Conservation (phyloP, 37 sponge, comb jelly and placozoan genomes). For the Halichondria panicea region DNA sequence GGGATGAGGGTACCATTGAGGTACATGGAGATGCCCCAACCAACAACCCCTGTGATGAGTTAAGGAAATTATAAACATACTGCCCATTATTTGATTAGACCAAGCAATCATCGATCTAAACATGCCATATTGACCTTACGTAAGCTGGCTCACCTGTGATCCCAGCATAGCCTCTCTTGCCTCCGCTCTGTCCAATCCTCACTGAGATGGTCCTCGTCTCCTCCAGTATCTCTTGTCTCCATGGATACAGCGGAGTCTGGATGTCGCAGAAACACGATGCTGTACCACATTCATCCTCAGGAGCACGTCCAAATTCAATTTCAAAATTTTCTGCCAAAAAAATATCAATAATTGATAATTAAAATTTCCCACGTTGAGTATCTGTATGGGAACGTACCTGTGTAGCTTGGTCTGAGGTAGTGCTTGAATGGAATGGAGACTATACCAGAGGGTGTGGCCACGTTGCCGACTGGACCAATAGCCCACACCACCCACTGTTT, state of each 20-base stretch:
- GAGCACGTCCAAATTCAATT: slow-evolving; percentile 4
- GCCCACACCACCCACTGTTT: slow-evolving; percentile 18
- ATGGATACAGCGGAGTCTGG: not conserved
- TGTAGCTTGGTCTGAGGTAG: slow-evolving; percentile 1
- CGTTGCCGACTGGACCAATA: slow-evolving; percentile 14
- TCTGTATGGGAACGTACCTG: not conserved
- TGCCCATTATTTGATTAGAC: too few relatives aligned
- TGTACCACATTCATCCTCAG: not conserved
- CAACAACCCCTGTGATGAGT: slow-evolving; percentile 3
- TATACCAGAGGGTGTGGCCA: not conserved
- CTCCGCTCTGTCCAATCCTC: slow-evolving; percentile 39
- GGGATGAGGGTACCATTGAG: slow-evolving; percentile 65
- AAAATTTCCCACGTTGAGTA: too few relatives aligned
- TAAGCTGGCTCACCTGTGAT: slow-evolving; percentile 36
- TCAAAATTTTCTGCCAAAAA: not conserved
- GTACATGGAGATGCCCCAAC: slow-evolving; percentile 77
- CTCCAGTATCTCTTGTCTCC: not conserved
- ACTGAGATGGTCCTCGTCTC: slow-evolving; percentile 21
- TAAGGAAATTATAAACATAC: slow-evolving; percentile 23
- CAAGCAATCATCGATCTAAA: slow-evolving; percentile 36
- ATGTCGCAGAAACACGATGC: slow-evolving; percentile 3
- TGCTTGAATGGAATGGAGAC: slow-evolving; percentile 4
- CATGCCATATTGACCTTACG: not conserved
- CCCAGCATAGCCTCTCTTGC: slow-evolving; percentile 30
- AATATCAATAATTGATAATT: not conserved